Base-by-base conservation (phyloP, 2,797 vertebrate genomes). In the Tachyglossus aculeatus region DNA sequence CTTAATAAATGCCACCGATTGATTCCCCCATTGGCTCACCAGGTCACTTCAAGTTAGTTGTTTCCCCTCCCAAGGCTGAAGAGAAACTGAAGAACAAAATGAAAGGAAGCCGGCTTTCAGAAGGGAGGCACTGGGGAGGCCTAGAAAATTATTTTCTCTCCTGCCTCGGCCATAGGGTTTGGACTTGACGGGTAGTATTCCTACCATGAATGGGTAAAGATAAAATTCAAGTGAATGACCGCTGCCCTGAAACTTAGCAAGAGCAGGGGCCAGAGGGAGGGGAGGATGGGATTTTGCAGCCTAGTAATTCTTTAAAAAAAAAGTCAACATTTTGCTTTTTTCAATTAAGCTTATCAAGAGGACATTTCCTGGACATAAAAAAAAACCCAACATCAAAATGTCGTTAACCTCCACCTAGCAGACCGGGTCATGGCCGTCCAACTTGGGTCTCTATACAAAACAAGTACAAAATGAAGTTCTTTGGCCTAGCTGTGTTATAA, bases 291-390 rank as follows among this genome's bases (percentile, higher is more conserved):
- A 36, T 29, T 37, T 59, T 52, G 19, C 5, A 27, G 19, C 38
- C 3, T 12, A 9, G 61, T 9, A 4, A 16, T 29, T 32, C 40
- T 71, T 12, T 43, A 52, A 51, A 71, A 61, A 61, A 4, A 36
- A 71, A 31, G 18, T 2, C 33, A 18, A 1, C 3, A 15, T 11
- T 67, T 54, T 61, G 18, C 21, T 69, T 78, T 84, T 58, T 53
- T 65, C 70, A 53, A 4, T 43, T 44, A 74, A 63, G 44, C 43
- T 18, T 21, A 45, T 58, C 33, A 55, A 62, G 59, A 64, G 41
- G 10, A 0, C 27, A 64, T 86, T 88, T 81, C 77, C 56, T 65
- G 84, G n/a, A 83, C 2, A 40, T n/a, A n/a, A n/a, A n/a, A n/a
- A n/a, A n/a, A n/a, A n/a, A n/a, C n/a, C 4, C 9, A 38, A 34